These are phyloP conservation scores for Candoia aspera DNA, from an alignment of 2,113 vertebrate genomes.

Conservation along the genomic window DNA sequence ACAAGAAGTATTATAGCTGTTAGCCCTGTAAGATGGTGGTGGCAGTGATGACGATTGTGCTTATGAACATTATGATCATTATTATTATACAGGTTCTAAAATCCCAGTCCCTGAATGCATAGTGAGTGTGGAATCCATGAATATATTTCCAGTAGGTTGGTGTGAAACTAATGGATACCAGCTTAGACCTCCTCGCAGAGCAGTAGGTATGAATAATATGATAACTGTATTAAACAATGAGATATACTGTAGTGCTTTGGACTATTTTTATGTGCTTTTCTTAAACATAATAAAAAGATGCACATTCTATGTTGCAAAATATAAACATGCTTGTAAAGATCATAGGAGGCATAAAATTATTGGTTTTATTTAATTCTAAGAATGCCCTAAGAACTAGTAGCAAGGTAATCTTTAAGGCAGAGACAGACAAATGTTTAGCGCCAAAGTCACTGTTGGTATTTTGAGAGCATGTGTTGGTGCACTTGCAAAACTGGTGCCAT, in stretches of 20 bases:
- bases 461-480: neutral
- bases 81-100: constrained; percentile 81
- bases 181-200: constrained; percentile 87
- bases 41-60: neutral
- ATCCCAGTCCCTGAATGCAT: constrained; percentile 89
- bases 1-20: neutral
- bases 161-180: constrained; percentile 98
- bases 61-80: neutral
- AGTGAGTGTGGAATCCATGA: constrained; percentile 91
- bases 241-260: neutral
- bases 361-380: neutral
- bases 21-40: neutral
- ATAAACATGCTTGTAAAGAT: neutral
- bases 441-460: neutral
- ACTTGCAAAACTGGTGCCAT: neutral
- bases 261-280: neutral
- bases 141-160: constrained; percentile 97
- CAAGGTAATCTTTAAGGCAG: fast-evolving
- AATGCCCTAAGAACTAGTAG: neutral
- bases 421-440: neutral
- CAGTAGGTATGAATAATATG: constrained; percentile 76
- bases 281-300: neutral
- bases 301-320: neutral
- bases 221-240: neutral
- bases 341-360: neutral